Evolutionary conservation across 2,888 invertebrate genomes (phyloP), one percentile per base, ranked within the genome.

Genomic region (Plagodis pulveraria): DNA sequence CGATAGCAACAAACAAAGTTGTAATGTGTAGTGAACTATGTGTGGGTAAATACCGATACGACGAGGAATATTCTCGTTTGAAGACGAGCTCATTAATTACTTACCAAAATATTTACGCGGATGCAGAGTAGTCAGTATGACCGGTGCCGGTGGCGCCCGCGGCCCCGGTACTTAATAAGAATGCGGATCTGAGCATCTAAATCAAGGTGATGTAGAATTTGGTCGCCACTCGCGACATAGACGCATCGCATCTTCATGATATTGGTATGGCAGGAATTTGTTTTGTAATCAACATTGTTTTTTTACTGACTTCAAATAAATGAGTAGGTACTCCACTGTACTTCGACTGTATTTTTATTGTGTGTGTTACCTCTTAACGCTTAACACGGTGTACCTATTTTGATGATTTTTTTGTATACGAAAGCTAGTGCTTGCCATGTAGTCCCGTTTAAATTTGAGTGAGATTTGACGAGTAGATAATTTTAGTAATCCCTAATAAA

Each of bases 141-240:
- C 76, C 78, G 74, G 66, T 83, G 87, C 76, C 78, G 74, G 66
- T 83, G 87, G 88, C 88, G 87, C 84, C 84, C 83, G 81, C 80
- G 40, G 9, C 10, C 40, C 10, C 10, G 78, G 78, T 80, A 77
- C 75, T 79, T 80, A 84, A 83, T 83, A 88, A 89, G 91, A 92
- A 92, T 92, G 91, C 91, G 91, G 91, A 92, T 91, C 88, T 82
- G 75, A 74, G 81, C 79, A 81, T 87, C 81, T 84, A 82, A 87
- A 91, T 88, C 90, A 90, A 91, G 89, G 88, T 89, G 87, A 88
- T 80, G 73, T 78, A 75, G 78, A 80, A 81, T 77, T 22, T 81
- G 80, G 74, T 80, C 80, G 74, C 74, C 7, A 36, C 36, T 4
- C 74, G 76, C 78, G 77, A 76, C 78, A 74, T 66, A 73, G 74